phyloP scores from a whole-genome alignment of 92 coral and sea anemone species.

The Phenganax subtilis region DNA sequence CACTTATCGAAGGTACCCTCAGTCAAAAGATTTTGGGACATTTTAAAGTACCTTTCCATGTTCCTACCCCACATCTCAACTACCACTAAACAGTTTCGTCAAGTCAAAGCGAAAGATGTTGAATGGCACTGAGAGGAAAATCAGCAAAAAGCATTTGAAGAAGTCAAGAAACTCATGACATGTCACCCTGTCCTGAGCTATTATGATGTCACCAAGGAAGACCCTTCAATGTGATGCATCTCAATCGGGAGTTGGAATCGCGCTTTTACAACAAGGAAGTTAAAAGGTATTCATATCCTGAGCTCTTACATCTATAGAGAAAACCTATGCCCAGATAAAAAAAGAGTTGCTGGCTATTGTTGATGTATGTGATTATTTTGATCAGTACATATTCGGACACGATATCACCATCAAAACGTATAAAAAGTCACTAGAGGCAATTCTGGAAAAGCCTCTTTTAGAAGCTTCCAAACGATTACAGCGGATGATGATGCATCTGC shows the following conservation, averaged over 20 bases:
- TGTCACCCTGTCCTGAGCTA: conserved; percentile 34
- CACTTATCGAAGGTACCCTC: conserved; percentile 36
- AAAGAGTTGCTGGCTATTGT: conserved; percentile 43
- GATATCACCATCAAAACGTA: conserved; percentile 25
- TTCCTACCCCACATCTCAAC: conserved; percentile 33
- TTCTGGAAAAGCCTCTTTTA: conserved; percentile 33
- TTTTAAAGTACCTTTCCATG: conserved; percentile 22
- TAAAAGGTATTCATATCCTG: conserved; percentile 40
- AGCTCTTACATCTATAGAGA: conserved; percentile 35
- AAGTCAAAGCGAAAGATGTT: conserved; percentile 37
- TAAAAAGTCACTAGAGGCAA: conserved; percentile 32
- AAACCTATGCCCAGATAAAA: conserved; percentile 40
- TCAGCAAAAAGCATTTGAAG: conserved; percentile 38
- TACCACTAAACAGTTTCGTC: conserved; percentile 35
- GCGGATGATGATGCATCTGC: conserved; percentile 41
- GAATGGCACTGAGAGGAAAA: conserved; percentile 33
- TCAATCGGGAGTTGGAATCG: conserved; percentile 34
- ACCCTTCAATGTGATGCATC: conserved; percentile 43
- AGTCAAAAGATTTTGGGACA: conserved; percentile 42
- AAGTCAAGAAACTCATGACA: conserved; percentile 26
- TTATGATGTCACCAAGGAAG: conserved; percentile 31
- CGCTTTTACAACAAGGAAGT: conserved; percentile 37
- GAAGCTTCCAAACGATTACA: conserved; percentile 38
- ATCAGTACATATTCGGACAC: conserved; percentile 33
- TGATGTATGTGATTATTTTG: conserved; percentile 36